Evolutionary conservation across 2,113 vertebrate species (phyloP).

Genomic region (Macroglossus sobrinus): DNA sequence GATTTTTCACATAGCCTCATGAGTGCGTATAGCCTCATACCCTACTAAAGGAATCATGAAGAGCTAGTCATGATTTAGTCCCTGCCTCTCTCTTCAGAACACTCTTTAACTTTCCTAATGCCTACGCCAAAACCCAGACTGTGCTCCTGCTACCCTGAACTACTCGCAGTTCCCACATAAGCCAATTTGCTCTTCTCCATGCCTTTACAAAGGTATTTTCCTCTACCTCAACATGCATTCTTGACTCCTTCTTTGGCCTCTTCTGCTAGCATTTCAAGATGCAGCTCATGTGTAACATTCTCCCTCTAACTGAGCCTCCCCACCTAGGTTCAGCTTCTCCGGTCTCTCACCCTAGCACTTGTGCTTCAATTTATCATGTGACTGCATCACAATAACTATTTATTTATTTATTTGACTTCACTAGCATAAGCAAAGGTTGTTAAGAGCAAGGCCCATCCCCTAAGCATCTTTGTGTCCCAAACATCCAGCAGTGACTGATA

Average conservation of each 20-base stretch:
- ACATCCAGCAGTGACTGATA: not conserved
- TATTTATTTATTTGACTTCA: not conserved
- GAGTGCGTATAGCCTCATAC: no score
- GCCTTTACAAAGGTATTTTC: not conserved
- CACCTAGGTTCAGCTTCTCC: not conserved
- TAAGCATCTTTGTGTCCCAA: not conserved
- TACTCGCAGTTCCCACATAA: not conserved
- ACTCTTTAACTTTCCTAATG: not conserved
- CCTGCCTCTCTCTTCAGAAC: not conserved
- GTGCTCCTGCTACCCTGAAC: not conserved
- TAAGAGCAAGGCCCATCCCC: not conserved
- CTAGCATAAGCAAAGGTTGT: not conserved
- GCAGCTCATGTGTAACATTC: not conserved
- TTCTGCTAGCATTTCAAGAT: not conserved
- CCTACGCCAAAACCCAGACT: not conserved
- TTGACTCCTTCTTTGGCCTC: not conserved
- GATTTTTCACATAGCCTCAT: not conserved
- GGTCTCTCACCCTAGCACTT: no score
- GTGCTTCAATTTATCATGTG: not conserved
- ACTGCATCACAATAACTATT: not conserved
- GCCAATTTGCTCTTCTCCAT: not conserved
- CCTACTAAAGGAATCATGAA: not conserved
- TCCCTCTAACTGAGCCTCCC: not conserved
- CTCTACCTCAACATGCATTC: not conserved
- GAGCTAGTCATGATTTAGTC: rapidly evolving